Evolutionary conservation across 2,797 vertebrate genomes (phyloP).

Genomic region (Microctenopoma steveboyesi): DNA sequence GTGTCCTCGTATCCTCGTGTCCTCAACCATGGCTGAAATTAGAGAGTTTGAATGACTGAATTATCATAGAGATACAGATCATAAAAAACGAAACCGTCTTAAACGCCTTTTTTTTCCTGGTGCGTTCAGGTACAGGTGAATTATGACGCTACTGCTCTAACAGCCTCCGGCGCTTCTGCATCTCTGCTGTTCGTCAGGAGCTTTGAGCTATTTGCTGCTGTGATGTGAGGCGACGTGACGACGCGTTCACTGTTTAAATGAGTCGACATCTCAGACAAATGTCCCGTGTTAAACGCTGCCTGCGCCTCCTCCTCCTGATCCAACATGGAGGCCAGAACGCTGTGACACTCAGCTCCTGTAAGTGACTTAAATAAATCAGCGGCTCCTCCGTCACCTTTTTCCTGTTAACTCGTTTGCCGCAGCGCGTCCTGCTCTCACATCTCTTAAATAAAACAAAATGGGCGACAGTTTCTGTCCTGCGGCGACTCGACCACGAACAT

Average conservation of each 20-base stretch:
- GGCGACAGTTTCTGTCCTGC: slow-evolving; percentile 56
- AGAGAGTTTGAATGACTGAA: no score
- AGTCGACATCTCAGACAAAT: slow-evolving; percentile 52
- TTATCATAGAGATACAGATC: no score
- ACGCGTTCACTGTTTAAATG: slow-evolving; percentile 49
- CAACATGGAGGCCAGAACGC: slow-evolving; percentile 27
- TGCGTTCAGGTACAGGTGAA: no score
- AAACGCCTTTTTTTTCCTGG: no score
- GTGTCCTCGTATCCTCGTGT: no score
- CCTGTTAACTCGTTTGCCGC: slow-evolving; percentile 39
- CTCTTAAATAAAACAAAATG: slow-evolving; percentile 73
- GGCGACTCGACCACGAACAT: slow-evolving; percentile 59
- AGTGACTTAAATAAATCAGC: slow-evolving; percentile 36
- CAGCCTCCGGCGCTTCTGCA: no score
- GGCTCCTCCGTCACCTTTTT: slow-evolving; percentile 40
- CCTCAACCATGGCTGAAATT: no score
- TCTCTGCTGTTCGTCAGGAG: neutral
- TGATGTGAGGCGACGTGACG: slow-evolving; percentile 36
- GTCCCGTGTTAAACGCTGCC: slow-evolving; percentile 56
- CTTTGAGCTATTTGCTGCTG: neutral
- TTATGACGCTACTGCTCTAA: no score
- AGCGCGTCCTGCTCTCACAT: slow-evolving; percentile 21
- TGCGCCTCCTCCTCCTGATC: slow-evolving; percentile 17
- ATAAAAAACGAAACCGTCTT: no score
- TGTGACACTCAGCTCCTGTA: slow-evolving; percentile 37